A percentile compares a stretch with the other conserved stretches of the same genome.
These are phyloP conservation scores for Calosoma granatense DNA, from an alignment of 1,140 invertebrate genomes.

Conservation along the genomic window DNA sequence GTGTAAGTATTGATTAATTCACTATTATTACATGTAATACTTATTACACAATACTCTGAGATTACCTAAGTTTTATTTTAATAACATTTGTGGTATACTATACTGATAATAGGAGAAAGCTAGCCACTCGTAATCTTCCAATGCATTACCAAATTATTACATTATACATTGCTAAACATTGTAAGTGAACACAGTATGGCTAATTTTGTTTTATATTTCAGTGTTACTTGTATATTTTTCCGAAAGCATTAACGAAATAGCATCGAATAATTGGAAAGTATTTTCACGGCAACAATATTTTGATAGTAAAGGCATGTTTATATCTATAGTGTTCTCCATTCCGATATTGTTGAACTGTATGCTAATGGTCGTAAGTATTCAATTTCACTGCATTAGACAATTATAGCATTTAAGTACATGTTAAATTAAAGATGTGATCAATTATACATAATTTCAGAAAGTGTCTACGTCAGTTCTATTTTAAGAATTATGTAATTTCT, in stretches of 20 bases:
- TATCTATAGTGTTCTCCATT: constrained; percentile 83
- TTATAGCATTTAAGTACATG: no score
- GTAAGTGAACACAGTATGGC: constrained; percentile 18
- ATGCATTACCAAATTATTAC: constrained; percentile 2
- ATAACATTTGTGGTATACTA: no score
- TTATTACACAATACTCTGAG: constrained; percentile 9
- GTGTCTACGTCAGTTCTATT: no score
- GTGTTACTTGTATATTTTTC: constrained; percentile 79
- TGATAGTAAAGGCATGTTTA: constrained; percentile 84
- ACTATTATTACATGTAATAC: constrained; percentile 9
- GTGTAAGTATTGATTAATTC: constrained; percentile 48
- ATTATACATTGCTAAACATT: constrained; percentile 13
- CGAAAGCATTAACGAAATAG: constrained; percentile 78
- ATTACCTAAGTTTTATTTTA: constrained; percentile 12
- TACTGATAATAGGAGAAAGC: no score
- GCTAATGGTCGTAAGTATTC: constrained; percentile 78
- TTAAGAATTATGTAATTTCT: no score
- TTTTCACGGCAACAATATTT: constrained; percentile 89
- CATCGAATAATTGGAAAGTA: constrained; percentile 70
- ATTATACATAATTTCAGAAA: no score
- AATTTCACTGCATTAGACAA: no score
- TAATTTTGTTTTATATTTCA: constrained; percentile 40
- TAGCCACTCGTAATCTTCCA: no score
- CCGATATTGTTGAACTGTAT: constrained; percentile 85
- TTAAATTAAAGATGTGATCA: no score